Evolutionary conservation across 2,113 vertebrate species (phyloP).

Genomic region (Gasterosteus aculeatus): DNA sequence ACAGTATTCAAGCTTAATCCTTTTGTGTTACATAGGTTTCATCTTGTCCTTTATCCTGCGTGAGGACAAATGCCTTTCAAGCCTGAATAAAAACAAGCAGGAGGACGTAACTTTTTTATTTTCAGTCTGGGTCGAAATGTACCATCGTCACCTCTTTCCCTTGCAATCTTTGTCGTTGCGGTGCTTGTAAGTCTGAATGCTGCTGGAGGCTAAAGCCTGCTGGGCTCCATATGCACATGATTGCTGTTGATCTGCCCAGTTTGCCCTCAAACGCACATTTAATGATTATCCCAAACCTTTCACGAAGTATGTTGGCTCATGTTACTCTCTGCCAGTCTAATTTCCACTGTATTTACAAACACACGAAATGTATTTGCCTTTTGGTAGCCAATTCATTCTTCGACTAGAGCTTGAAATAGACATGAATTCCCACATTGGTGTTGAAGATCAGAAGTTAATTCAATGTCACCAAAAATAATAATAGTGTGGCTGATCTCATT

Average conservation of each 20-base stretch:
- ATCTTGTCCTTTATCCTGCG: not conserved
- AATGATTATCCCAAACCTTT: constrained; percentile 33
- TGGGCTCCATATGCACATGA: not conserved
- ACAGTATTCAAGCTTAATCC: not conserved
- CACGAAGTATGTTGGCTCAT: constrained; percentile 30
- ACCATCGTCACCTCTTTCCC: constrained; percentile 10
- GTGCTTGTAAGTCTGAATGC: constrained; percentile 17
- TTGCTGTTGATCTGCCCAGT: constrained; percentile 36
- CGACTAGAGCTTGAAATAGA: not conserved
- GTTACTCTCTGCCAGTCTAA: constrained; percentile 17
- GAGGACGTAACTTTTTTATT: not conserved
- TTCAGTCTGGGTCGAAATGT: not conserved
- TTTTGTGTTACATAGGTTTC: not conserved
- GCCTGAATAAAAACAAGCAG: not conserved
- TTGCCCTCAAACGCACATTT: constrained; percentile 34
- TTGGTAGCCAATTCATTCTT: not conserved
- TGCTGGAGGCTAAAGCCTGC: constrained; percentile 33
- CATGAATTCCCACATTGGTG: not conserved
- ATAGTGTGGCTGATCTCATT: not conserved
- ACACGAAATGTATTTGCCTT: not conserved
- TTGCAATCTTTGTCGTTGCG: not conserved
- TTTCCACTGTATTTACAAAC: constrained; percentile 25
- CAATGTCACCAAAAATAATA: not conserved
- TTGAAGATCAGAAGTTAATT: constrained; percentile 7
- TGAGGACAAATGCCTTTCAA: not conserved